Evolutionary conservation across 2,113 vertebrate species (phyloP), one percentile per base, ranked within the genome.

Genomic region (Romanogobio albipinnatus): DNA sequence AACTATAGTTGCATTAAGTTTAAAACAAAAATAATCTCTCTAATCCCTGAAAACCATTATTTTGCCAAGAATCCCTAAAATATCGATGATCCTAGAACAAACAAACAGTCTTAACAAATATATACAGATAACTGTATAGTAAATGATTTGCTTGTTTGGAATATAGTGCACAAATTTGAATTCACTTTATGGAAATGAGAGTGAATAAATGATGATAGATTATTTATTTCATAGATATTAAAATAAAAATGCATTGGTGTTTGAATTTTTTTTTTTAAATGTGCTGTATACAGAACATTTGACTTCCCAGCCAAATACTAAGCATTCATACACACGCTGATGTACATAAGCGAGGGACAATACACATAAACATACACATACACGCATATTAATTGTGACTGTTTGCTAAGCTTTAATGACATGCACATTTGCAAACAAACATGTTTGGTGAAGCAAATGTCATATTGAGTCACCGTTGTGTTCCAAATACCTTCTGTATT

Each of bases 361-460:
- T 43, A n/a, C 17, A n/a, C 15, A 77, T 14, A 61, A 78, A n/a
- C 6, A 61, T 61, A 29, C 29, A 29, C 29, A 29, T n/a, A 22
- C 26, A 33, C 26, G 0, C 26, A 59, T 77, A 43, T 59, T 78
- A 43, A 43, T 26, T 78, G 76, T 4, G 53, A 43, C 36, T 78
- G 76, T 77, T 58, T 56, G 75, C 13, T 62, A 26, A 64, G 73
- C 43, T 36, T 68, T 11, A 66, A 56, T 58, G 74, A 33, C 61
- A 39, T 62, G 2, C 24, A 33, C 13, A 47, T 53, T 29, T 66
- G 39, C 58, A 76, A 53, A 47, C 61, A 59, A 33, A 39, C 39
- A 73, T 47, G 70, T 73, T 74, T 29, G 14, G 51, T 61, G 56
- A 58, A 26, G 68, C 70, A 64, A 62, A 45, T 74, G 70, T 64